These are phyloP conservation scores for Octonoba sinensis DNA, from an alignment of 2,888 invertebrate species.

Conservation along the genomic window DNA sequence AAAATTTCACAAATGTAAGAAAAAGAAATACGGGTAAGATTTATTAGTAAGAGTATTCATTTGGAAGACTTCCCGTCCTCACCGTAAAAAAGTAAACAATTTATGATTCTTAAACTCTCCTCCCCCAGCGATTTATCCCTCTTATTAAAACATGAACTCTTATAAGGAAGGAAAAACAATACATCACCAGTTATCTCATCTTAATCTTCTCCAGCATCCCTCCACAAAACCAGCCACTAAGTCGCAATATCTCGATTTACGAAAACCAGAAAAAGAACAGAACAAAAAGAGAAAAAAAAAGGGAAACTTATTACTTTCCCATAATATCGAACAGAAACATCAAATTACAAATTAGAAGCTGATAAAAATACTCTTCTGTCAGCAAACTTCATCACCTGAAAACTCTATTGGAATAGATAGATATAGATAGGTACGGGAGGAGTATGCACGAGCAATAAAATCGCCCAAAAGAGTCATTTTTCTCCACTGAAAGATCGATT, in stretches of 20 bases:
- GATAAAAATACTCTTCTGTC: constrained; percentile 53
- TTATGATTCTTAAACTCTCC: too few relatives aligned
- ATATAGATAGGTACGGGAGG: constrained; percentile 34
- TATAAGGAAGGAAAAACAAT: constrained; percentile 6
- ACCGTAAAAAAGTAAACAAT: too few relatives aligned
- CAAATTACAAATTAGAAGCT: constrained; percentile 57
- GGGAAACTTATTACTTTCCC: constrained; percentile 60
- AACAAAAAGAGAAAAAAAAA: constrained; percentile 12
- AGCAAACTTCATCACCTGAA: constrained; percentile 58
- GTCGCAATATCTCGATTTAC: too few relatives aligned
- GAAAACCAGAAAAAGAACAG: too few relatives aligned
- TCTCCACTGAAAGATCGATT: constrained; percentile 53
- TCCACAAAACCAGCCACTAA: constrained; percentile 17
- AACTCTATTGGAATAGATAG: constrained; percentile 60
- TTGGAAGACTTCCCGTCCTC: too few relatives aligned
- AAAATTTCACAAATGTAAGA: too few relatives aligned
- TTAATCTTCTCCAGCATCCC: constrained; percentile 40
- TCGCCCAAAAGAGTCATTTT: constrained; percentile 59
- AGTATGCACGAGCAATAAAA: constrained; percentile 45
- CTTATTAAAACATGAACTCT: neutral
- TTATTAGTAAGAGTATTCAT: too few relatives aligned
- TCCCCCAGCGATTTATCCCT: too few relatives aligned
- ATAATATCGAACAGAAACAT: constrained; percentile 58
- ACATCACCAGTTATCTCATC: constrained; percentile 7
- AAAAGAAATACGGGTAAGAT: too few relatives aligned